phyloP scores from a whole-genome alignment of 2,888 invertebrate genomes.

The Sphecodes monilicornis region DNA sequence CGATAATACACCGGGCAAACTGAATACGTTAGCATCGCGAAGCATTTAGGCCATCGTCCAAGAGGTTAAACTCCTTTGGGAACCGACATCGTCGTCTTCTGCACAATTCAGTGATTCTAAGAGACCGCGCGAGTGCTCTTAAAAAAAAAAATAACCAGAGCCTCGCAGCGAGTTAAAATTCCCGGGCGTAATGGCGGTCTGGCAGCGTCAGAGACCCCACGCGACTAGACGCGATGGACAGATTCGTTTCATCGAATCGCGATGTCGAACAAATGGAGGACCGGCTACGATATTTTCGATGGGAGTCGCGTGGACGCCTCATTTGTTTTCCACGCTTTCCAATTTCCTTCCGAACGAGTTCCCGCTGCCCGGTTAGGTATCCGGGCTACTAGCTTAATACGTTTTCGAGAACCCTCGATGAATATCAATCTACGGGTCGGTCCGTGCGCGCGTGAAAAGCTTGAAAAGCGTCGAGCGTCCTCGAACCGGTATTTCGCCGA shows the following conservation, averaged over 20 bases:
- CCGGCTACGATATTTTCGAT: background rate
- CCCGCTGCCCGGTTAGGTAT: slow-evolving; percentile 7
- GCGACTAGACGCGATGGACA: background rate
- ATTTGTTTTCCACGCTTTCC: slow-evolving; percentile 35
- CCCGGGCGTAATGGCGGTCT: background rate
- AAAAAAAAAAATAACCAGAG: background rate
- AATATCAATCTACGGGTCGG: slow-evolving; percentile 37
- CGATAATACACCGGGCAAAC: background rate
- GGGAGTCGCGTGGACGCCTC: slow-evolving; percentile 8
- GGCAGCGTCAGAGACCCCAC: background rate
- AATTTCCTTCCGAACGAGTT: slow-evolving; percentile 27
- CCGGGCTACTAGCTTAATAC: slow-evolving; percentile 22
- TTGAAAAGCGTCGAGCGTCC: slow-evolving; percentile 30
- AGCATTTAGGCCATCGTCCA: background rate
- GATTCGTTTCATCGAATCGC: slow-evolving; percentile 33
- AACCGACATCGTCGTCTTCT: background rate
- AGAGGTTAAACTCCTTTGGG: background rate
- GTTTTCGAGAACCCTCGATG: slow-evolving; percentile 40
- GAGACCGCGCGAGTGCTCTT: background rate
- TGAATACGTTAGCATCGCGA: background rate
- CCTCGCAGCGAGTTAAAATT: background rate
- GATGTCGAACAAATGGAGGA: background rate
- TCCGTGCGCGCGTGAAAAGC: background rate
- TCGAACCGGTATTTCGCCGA: slow-evolving; percentile 40
- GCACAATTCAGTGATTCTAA: background rate